These are phyloP conservation scores for Tuberolachnus salignus DNA, from an alignment of 2,888 invertebrate species.

Conservation along the genomic window DNA sequence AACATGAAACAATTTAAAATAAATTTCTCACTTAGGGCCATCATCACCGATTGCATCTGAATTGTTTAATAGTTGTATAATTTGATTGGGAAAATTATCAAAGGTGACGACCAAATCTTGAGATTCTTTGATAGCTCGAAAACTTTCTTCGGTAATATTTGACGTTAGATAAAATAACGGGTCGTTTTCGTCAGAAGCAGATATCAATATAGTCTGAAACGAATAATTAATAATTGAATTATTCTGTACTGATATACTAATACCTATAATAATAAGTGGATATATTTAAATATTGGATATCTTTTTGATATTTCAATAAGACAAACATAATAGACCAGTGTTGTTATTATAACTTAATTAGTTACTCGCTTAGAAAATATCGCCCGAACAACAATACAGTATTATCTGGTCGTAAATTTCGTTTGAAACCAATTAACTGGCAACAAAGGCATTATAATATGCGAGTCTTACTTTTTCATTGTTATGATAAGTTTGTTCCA, in stretches of 20 bases:
- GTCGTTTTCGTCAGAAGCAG: slow-evolving; percentile 47
- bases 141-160: slow-evolving; percentile 43
- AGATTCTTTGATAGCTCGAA: slow-evolving; percentile 47
- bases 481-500: slow-evolving; percentile 40
- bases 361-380: too few relatives aligned
- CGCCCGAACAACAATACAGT: too few relatives aligned
- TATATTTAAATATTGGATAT: background rate
- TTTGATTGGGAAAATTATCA: slow-evolving; percentile 50
- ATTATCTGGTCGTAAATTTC: too few relatives aligned
- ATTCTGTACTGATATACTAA: too few relatives aligned
- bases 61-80: slow-evolving; percentile 48
- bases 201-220: slow-evolving; percentile 47
- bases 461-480: slow-evolving; percentile 43
- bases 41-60: slow-evolving; percentile 30
- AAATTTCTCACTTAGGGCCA: slow-evolving; percentile 27
- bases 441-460: too few relatives aligned
- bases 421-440: too few relatives aligned
- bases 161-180: slow-evolving; percentile 45
- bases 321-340: too few relatives aligned
- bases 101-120: slow-evolving; percentile 51
- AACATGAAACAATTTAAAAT: background rate
- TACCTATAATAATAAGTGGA: too few relatives aligned
- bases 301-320: too few relatives aligned
- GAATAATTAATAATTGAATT: background rate
- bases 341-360: too few relatives aligned